Base-by-base conservation (phyloP, 2,888 invertebrate genomes). In the Coremacera marginata region DNA sequence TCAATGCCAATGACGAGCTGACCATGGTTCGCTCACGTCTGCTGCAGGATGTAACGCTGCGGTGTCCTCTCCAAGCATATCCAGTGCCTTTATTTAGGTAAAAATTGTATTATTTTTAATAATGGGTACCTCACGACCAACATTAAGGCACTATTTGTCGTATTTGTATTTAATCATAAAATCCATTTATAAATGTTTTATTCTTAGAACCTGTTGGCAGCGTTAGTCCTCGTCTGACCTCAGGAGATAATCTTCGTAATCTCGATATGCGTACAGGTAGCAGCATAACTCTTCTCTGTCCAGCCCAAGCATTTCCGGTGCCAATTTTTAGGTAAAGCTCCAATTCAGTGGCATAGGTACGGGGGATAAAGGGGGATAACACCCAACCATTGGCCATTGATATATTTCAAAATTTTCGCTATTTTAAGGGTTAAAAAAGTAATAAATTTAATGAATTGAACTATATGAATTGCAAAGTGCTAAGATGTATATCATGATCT, bases 1-100 rank as follows among this genome's bases (percentile, higher is more conserved):
- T 94, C 86, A 93, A 94, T 71, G 92, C 93, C 70, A 89, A 92
- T 89, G 94, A 94, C 90, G 87, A 88, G 79, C 90, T 86, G 37
- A 84, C 79, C 16, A 85, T 83, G 71, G 85, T 86, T 63, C 81
- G 85, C 31, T 81, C 82, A 1, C 83, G 81, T 37, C 63, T 79
- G 7, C 79, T 82, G 34, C 31, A 67, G 0, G 71, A 80, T 11
- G 70, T 84, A 65, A 84, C 92, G 79, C 82, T 93, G 81, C 88
- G 92, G 77, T 93, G 93, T 85, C 92, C 92, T 77, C 92, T 92
- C 27, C 92, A 93, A 89, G 93, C 92, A 82, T 93, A 91, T 90
- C 93, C 93, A 81, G 91, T 92, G 87, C 93, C 94, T 86, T 86
- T 90, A 82, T 92, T 91, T 91, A 91, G 92, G 92, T 92, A 91